Evolutionary conservation across 2,113 vertebrate genomes (phyloP).

Genomic region (Pelecanus crispus): DNA sequence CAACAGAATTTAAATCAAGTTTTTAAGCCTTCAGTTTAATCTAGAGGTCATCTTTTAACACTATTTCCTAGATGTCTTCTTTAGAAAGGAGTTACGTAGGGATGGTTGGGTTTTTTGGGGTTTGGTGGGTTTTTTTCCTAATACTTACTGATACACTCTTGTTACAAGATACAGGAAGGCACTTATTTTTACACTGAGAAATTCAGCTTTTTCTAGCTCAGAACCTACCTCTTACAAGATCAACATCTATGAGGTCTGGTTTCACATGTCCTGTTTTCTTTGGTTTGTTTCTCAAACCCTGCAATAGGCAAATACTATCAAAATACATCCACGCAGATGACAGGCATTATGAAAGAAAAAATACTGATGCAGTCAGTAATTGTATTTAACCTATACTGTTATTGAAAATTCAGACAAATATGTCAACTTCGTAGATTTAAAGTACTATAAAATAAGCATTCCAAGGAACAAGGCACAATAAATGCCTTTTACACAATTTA

Average conservation of each 20-base stretch:
- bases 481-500: not conserved
- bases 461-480: not conserved
- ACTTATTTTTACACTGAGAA: not conserved
- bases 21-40: not conserved
- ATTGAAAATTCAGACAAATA: not conserved
- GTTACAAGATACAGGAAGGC: not conserved
- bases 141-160: not conserved
- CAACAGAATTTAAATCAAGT: not conserved
- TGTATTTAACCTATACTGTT: not conserved
- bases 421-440: not conserved
- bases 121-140: not conserved
- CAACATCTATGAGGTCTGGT: slow-evolving; percentile 98
- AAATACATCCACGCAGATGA: not conserved
- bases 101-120: too few relatives aligned
- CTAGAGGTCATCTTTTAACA: not conserved
- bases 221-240: slow-evolving; percentile 93
- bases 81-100: fast-evolving
- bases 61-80: not conserved
- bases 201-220: not conserved
- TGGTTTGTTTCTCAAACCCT: slow-evolving; percentile 99
- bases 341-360: not conserved
- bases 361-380: not conserved
- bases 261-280: slow-evolving; percentile 99
- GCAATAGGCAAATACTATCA: slow-evolving; percentile 48
- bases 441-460: not conserved